Evolutionary conservation across 2,888 invertebrate species (phyloP).

Genomic region (Lasioglossum lativentre): DNA sequence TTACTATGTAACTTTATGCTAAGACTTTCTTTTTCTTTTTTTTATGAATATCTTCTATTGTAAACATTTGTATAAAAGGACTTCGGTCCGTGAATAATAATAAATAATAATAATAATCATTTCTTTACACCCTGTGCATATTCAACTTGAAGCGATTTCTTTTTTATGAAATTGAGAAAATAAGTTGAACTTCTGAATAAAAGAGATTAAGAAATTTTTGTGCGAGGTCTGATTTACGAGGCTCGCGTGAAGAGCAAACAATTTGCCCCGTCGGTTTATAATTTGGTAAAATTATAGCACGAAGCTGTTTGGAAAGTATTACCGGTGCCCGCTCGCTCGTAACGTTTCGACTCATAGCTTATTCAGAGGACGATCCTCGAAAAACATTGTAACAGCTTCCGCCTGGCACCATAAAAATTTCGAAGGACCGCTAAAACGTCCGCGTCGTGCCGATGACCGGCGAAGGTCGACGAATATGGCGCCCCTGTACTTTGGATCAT

Average conservation of each 20-base stretch:
- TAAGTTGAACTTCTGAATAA: background rate
- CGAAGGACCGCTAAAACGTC: conserved; percentile 30
- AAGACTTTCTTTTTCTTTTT: no score
- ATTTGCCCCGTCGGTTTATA: background rate
- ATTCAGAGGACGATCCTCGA: conserved; percentile 13
- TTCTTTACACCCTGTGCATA: no score
- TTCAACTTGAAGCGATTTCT: no score
- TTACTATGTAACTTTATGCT: no score
- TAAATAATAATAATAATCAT: no score
- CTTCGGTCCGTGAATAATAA: no score
- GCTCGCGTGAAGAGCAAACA: background rate
- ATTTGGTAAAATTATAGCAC: background rate
- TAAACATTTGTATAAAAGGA: no score
- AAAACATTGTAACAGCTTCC: conserved; percentile 48
- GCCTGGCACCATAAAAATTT: conserved; percentile 45
- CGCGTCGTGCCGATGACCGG: conserved; percentile 77
- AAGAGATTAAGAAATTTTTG: background rate
- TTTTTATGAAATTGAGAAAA: background rate
- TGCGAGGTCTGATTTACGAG: background rate
- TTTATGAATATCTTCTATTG: no score
- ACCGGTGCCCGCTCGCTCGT: background rate
- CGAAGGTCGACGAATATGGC: conserved; percentile 76
- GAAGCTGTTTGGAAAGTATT: background rate
- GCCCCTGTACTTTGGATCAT: conserved; percentile 52
- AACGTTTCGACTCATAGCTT: conserved; percentile 8